Base-by-base conservation (phyloP, 2,888 invertebrate species). In the Cecidostiba fungosa region DNA sequence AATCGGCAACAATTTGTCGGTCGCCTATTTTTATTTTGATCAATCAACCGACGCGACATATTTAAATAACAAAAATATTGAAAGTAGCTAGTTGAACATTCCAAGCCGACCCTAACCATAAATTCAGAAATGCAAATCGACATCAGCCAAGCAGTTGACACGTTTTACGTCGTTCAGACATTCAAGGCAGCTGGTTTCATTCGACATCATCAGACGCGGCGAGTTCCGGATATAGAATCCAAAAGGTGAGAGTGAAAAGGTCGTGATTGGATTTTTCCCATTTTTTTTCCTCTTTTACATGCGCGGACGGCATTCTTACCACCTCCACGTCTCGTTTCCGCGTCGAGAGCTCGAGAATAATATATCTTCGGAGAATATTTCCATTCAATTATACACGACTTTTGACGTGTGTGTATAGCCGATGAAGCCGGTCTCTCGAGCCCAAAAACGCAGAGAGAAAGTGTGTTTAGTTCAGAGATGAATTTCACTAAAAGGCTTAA, bases 201-300 rank as follows among this genome's bases (percentile, higher is more conserved):
- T 47, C 14, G 12, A 47, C 1, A 47, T 47, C 47, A 12, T 14
- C 19, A 19, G 50, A 50, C 50, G 50, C 50, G 50, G 19, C 50
- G 47, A 50, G 50, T 50, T 50, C 50, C 54, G 54, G 54, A n/a
- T 4, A 2, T 0, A 16, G 19, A 50, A 50, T 50, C 50, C 19
- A 50, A 50, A n/a, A 59, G 54, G 54, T 59, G 54, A 59, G 54
- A 59, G 54, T 59, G 54, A 59, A 59, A 59, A 59, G 54, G 54
- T 59, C 54, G 54, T 6, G 39, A 39, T 39, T 8, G 8, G 39
- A 32, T 12, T 12, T 43, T 43, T 43, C 43, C 43, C 12, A 43
- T 6, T 36, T 43, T 43, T 43, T 43, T 43, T 12, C 12, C 43
- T 43, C 43, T 43, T 43, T 43, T 12, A 43, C 43, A 43, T 12